Evolutionary conservation across 2,797 vertebrate genomes (phyloP).

Genomic region (Dryobates pubescens): DNA sequence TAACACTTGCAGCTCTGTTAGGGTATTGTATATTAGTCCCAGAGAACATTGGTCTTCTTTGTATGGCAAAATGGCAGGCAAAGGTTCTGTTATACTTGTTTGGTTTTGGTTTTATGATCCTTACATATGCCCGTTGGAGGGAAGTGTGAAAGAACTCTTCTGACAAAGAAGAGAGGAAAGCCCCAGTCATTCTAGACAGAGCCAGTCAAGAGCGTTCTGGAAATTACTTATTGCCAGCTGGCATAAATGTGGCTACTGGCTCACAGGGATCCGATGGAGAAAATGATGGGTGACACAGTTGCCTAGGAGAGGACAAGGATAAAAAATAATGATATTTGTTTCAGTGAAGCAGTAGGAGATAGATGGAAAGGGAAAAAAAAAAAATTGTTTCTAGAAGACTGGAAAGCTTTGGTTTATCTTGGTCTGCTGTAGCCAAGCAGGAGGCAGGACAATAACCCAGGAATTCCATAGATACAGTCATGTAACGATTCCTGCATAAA

Average conservation of each 20-base stretch:
- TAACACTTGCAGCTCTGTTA: neutral
- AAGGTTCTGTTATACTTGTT: slow-evolving; percentile 7
- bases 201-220: neutral
- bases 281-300: neutral
- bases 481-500: neutral
- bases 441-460: neutral
- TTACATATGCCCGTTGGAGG: slow-evolving; percentile 2
- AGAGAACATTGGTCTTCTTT: neutral
- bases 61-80: slow-evolving; percentile 12
- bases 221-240: slow-evolving; percentile 10
- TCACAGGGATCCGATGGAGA: neutral
- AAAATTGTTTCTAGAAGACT: neutral
- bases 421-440: neutral
- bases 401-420: neutral
- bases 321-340: neutral
- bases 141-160: neutral
- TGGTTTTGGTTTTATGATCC: slow-evolving; percentile 6
- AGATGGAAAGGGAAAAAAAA: neutral
- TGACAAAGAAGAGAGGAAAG: neutral
- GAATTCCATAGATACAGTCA: neutral
- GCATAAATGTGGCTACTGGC: neutral
- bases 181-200: slow-evolving; percentile 2
- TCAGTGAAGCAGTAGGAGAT: neutral
- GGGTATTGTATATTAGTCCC: neutral
- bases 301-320: neutral